These are phyloP conservation scores for Herpetotheres cachinnans DNA, from an alignment of 2,113 vertebrate species.

Conservation along the genomic window DNA sequence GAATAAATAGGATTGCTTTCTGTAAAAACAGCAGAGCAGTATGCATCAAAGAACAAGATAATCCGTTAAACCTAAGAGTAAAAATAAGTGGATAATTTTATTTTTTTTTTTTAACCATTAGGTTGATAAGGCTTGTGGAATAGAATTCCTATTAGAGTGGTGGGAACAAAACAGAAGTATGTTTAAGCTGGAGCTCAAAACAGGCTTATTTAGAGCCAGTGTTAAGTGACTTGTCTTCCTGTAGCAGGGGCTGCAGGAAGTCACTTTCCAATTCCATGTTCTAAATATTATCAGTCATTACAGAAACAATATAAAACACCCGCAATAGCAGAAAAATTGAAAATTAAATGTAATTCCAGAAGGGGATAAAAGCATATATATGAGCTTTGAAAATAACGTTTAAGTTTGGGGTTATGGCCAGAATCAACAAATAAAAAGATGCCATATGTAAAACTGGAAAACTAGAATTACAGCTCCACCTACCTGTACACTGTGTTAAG, in stretches of 20 bases:
- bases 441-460: background rate
- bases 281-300: background rate
- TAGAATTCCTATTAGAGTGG: background rate
- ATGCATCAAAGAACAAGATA: background rate
- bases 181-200: background rate
- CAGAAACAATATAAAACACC: background rate
- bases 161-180: background rate
- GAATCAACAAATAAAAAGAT: background rate
- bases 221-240: background rate
- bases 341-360: background rate
- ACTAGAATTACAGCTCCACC: background rate
- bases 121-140: background rate
- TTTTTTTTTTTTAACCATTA: background rate
- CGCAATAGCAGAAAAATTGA: background rate
- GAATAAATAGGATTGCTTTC: background rate
- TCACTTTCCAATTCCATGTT: background rate
- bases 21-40: background rate
- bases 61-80: background rate
- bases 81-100: background rate
- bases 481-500: background rate
- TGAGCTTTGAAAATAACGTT: background rate
- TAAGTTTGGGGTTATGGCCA: background rate
- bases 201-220: background rate
- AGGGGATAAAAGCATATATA: background rate
- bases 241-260: background rate